phyloP scores from a whole-genome alignment of 2,888 invertebrate genomes.

The Campoplex nolae region DNA sequence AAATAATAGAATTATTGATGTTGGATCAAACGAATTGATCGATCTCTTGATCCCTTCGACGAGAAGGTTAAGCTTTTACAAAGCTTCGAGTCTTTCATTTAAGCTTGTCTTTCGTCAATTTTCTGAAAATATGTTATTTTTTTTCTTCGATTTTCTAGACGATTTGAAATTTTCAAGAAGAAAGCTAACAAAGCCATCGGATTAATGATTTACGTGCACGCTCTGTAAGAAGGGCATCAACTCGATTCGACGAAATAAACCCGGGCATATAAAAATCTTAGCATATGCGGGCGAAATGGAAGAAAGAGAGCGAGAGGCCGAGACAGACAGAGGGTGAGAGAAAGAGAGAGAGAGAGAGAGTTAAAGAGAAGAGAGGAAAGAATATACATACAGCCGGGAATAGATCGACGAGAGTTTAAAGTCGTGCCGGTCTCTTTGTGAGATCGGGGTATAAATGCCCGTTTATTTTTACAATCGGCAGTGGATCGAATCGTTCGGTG shows the following conservation, averaged over 20 bases:
- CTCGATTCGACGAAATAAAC: constrained; percentile 63
- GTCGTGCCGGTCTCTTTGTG: constrained; percentile 66
- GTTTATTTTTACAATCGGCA: constrained; percentile 80
- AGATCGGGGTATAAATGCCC: constrained; percentile 68
- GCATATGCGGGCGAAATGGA: constrained; percentile 59
- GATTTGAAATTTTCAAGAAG: constrained; percentile 3
- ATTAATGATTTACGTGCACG: constrained; percentile 36
- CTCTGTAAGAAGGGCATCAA: constrained; percentile 25
- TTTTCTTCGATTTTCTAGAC: neutral
- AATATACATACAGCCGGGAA: constrained; percentile 60
- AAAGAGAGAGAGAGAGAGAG: constrained; percentile 36
- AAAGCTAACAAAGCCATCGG: constrained; percentile 32
- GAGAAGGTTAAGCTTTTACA: too few species aligned
- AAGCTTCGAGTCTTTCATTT: neutral
- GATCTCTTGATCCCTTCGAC: neutral
- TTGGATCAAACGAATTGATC: neutral
- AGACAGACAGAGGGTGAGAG: constrained; percentile 28
- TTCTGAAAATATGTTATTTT: neutral
- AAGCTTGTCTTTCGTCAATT: neutral
- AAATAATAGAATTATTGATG: neutral
- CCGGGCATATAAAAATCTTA: constrained; percentile 56
- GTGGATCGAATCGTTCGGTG: constrained; percentile 77
- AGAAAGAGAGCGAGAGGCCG: constrained; percentile 12
- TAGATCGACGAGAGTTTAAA: constrained; percentile 56
- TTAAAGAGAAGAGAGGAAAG: constrained; percentile 33